Percentiles rank a stretch among this genome's conserved stretches.
These are phyloP conservation scores for Halocynthia roretzi DNA, from an alignment of 23 tunicate species.

Conservation along the genomic window DNA sequence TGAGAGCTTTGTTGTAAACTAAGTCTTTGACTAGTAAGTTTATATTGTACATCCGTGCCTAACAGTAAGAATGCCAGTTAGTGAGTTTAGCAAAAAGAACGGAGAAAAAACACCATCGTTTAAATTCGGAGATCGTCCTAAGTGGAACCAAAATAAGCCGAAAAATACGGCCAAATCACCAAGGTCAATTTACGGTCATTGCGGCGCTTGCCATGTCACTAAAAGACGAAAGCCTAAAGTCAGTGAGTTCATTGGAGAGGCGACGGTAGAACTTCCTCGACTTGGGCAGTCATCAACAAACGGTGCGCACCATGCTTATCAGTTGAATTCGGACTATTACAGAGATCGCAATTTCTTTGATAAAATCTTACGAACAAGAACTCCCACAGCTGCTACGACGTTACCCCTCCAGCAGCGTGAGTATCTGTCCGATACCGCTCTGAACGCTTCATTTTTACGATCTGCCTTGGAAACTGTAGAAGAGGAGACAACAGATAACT, in stretches of 20 bases:
- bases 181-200: background rate
- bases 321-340: background rate
- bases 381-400: background rate
- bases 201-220: constrained; percentile 35
- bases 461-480: background rate
- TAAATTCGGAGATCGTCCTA: constrained; percentile 7
- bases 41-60: no score
- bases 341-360: background rate
- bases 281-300: background rate
- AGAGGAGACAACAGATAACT: background rate
- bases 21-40: no score
- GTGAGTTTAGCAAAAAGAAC: background rate
- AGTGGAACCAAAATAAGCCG: constrained; percentile 41
- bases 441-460: background rate
- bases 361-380: background rate
- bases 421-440: background rate
- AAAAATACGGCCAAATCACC: background rate
- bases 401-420: background rate
- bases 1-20: no score
- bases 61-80: no score
- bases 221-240: constrained; percentile 31
- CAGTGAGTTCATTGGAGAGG: constrained; percentile 29
- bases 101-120: background rate
- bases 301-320: no score
- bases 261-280: background rate